Evolutionary conservation across 2,888 invertebrate genomes (phyloP), one percentile per base, ranked within the genome.

Genomic region (Matsumyia berberina): DNA sequence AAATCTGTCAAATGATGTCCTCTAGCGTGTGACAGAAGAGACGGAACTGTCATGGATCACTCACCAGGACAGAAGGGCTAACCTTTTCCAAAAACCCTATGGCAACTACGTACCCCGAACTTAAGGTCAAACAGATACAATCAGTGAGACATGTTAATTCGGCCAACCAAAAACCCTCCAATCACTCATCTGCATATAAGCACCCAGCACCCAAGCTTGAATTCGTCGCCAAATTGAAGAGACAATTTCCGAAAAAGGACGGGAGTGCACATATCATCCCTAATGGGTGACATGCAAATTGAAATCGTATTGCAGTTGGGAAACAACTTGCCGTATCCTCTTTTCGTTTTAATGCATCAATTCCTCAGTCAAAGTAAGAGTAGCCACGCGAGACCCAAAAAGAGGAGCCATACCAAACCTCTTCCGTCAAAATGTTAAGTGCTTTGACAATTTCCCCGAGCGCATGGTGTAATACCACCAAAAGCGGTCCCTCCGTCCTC

Each of bases 261-360:
- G n/a, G 51, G 62, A 62, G 31, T 17, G 24, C n/a, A 58, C 42
- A 58, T 15, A 42, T n/a, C 42, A 49, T 42, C 81, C 60, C 73
- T 79, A 83, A 78, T 83, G 72, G 73, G 83, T 24, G 67, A 42
- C 83, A 83, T 83, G 79, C 73, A 83, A 79, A 83, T 83, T 74
- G 79, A 64, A 73, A 64, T 62, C 39, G 67, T 58, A 67, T 79
- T 55, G 2, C 67, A 80, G 58, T 53, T 12, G 46, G 15, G 44
- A 66, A 44, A 37, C 33, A 66, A 55, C 72, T 67, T 37, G 31
- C 53, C 66, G 35, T 69, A 60, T 62, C 67, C 33, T 76, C 62
- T n/a, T 60, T 44, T 60, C 29, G 31, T 64, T 67, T 55, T 55
- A 70, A 78, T 78, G 62, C 64, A 79, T 46, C 78, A 78, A 53